Percentiles rank a stretch among this genome's conserved stretches.
Evolutionary conservation across 2,888 invertebrate species (phyloP).

Genomic region (Zelleria hepariella): DNA sequence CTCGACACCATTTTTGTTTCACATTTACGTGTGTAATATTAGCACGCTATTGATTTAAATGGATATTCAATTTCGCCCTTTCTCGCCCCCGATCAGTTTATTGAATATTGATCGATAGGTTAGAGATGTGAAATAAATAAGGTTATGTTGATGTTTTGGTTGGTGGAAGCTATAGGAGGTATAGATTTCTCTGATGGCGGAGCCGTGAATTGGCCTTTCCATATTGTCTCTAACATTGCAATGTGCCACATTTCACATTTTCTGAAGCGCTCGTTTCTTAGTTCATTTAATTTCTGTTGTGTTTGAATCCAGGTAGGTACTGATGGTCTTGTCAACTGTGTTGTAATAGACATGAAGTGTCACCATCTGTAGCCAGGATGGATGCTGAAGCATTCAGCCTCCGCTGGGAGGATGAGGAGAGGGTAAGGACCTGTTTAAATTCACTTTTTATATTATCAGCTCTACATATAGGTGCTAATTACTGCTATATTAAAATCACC

Average conservation of each 20-base stretch:
- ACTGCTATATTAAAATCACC: too few relatives aligned
- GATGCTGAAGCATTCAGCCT: slow-evolving; percentile 51
- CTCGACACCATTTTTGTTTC: slow-evolving; percentile 66
- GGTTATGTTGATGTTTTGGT: slow-evolving; percentile 73
- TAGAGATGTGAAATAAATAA: slow-evolving; percentile 36
- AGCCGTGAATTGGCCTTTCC: not conserved
- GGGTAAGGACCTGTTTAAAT: slow-evolving; percentile 29
- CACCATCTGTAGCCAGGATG: slow-evolving; percentile 10
- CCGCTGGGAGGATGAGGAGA: slow-evolving; percentile 61
- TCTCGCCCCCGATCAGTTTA: too few relatives aligned
- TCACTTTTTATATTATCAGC: too few relatives aligned
- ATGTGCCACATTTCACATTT: not conserved
- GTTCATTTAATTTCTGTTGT: too few relatives aligned
- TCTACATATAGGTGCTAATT: too few relatives aligned
- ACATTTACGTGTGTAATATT: slow-evolving; percentile 37
- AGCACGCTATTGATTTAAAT: slow-evolving; percentile 18
- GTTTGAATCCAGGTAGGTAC: too few relatives aligned
- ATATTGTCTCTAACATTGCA: not conserved
- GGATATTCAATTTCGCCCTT: not conserved
- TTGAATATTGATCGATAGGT: not conserved
- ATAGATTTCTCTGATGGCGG: slow-evolving; percentile 11
- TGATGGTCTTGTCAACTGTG: too few relatives aligned
- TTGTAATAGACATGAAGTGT: slow-evolving; percentile 47
- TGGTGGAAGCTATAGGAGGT: slow-evolving; percentile 20
- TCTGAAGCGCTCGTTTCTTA: too few relatives aligned